These are phyloP conservation scores for Cuniculus paca DNA, from an alignment of 2,797 vertebrate genomes.

Conservation along the genomic window DNA sequence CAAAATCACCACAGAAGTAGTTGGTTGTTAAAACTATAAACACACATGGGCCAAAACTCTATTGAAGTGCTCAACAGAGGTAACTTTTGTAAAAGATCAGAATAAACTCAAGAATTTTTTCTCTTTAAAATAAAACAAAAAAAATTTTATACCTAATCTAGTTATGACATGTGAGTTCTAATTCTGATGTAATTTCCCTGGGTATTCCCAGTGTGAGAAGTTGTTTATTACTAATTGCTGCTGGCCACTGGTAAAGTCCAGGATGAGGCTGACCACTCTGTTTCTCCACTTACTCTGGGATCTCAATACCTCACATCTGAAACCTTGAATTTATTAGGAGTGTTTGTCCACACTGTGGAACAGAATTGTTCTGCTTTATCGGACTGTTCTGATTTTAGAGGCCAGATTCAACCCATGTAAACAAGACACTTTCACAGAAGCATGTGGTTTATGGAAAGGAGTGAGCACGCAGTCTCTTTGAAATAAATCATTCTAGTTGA, in stretches of 20 bases:
- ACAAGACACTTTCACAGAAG: background rate
- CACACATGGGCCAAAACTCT: background rate
- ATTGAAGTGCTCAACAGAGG: background rate
- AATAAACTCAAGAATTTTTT: background rate
- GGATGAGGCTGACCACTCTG: too few relatives aligned
- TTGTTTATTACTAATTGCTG: background rate
- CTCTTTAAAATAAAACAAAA: background rate
- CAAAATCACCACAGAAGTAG: background rate
- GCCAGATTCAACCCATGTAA: background rate
- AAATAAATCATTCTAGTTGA: background rate
- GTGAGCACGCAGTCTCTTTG: background rate
- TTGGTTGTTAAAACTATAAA: background rate
- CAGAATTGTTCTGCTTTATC: background rate
- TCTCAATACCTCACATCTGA: background rate
- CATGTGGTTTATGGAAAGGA: background rate
- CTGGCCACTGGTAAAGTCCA: background rate
- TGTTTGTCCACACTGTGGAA: conserved; percentile 1
- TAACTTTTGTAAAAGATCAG: background rate
- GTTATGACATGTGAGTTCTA: background rate
- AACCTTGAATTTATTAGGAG: background rate
- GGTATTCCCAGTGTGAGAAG: background rate
- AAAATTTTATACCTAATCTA: background rate
- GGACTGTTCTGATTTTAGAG: conserved; percentile 3
- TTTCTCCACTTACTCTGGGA: background rate
- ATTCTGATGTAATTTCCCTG: background rate